Evolutionary conservation across 2,888 invertebrate species (phyloP), one percentile per base, ranked within the genome.

Genomic region (Drosophila birchii): DNA sequence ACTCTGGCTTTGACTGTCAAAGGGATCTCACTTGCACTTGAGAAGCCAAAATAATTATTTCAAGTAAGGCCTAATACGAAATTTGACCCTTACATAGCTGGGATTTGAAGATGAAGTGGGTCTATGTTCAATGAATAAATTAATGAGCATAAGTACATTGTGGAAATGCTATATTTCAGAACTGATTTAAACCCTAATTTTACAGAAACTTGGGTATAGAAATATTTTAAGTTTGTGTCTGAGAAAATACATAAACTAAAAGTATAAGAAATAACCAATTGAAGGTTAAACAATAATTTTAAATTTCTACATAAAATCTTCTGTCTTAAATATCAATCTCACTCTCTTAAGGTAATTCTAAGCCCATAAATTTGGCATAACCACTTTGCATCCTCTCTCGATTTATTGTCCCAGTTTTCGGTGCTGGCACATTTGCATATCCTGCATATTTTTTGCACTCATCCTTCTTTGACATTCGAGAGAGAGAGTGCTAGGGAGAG

Each of bases 321-420:
- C 6, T 9, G 0, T 47, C n/a, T 44, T 23, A 4, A n/a, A 34
- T 26, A 26, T 23, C 2, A 3, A 23, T 26, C 4, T 11, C n/a
- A 5, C n/a, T 26, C 6, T 47, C n/a, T 39, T 16, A 20, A 1
- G 18, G 8, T 34, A 51, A 34, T 51, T 34, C 9, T 16, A 16
- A 51, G 34, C 20, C 20, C 20, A 34, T 34, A 34, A 20, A 16
- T 20, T 34, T 51, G 20, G 20, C 4, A 29, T 29, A 26, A 26
- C 8, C 29, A 8, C 29, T 7, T 5, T 1, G 0, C 23, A 5
- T 11, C 20, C 29, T n/a, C 12, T 23, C 39, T 39, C 39, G n/a
- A 60, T 60, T 60, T 55, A 60, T 60, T 60, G 60, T 60, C 32
- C 41, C 60, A 56, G 29, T 41, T 60, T 60, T 57, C 23, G 58